Evolutionary conservation across 2,888 invertebrate species (phyloP), one percentile per base, ranked within the genome.

Genomic region (Campoplex nolae): DNA sequence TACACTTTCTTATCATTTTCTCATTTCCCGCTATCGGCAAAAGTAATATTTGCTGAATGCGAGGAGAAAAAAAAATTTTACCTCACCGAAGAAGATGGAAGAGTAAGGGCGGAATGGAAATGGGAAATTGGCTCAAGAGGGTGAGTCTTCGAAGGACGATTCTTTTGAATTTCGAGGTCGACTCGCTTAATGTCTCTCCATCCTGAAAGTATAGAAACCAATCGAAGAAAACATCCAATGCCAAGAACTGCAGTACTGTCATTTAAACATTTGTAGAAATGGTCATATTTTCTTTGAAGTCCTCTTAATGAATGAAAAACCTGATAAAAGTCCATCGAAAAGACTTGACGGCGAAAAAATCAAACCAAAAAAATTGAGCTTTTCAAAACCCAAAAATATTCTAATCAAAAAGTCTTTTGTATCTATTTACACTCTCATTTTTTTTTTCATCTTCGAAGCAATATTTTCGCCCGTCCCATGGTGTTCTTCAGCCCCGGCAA

Each of bases 1-100:
- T 83, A 80, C 87, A 82, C 88, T 90, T 89, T 89, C 90, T 90
- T 90, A 90, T 91, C 91, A 89, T 89, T 90, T 89, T 90, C 90
- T 91, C 90, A 91, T 90, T 92, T 91, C 90, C 90, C 90, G 89
- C 87, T 83, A 89, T 90, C 89, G 89, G 89, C 87, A 88, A 75
- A 65, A 67, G 73, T 77, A 58, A 77, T 73, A 62, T 80, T 75
- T 75, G 58, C 62, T 58, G 75, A 42, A 76, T 67, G 58, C 78
- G 87, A 80, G 83, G 85, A 83, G 86, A 67, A 58, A 74, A 67
- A 58, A 74, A 38, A 54, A 83, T 42, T 23, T n/a, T 18, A 77
- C 48, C n/a, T 35, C 42, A 35, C 23, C 35, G 77, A 67, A 68
- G 68, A 85, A 76, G 83, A 67, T 68, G 58, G 32, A 48, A 58